A percentile compares a stretch with the other conserved stretches of the same genome.
These are phyloP conservation scores for Thamnophis sirtalis DNA, from an alignment of 2,113 vertebrate species.

Conservation along the genomic window DNA sequence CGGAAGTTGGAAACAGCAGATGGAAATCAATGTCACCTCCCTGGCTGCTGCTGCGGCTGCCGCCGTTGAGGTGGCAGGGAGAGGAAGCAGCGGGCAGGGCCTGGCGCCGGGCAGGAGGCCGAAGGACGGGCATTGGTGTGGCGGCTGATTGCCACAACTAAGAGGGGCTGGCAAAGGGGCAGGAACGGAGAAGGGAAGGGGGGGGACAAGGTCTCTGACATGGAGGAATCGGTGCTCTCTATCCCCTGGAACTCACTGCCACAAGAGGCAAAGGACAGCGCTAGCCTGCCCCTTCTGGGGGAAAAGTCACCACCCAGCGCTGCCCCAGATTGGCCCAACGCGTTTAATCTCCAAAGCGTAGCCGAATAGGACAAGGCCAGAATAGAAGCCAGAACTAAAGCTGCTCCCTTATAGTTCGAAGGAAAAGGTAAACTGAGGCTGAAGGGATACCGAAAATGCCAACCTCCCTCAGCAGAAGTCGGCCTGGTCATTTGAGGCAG, in stretches of 20 bases:
- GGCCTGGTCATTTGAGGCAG: neutral
- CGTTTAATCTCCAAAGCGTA: neutral
- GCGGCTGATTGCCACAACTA: neutral
- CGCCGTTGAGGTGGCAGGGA: neutral
- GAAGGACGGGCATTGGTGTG: neutral
- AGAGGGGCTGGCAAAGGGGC: neutral
- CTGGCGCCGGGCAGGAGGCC: neutral
- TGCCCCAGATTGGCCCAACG: neutral
- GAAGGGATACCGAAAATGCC: neutral
- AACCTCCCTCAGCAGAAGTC: neutral
- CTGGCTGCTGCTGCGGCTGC: neutral
- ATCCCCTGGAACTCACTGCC: neutral
- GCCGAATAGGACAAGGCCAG: too few species aligned
- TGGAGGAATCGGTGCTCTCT: neutral
- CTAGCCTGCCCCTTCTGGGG: neutral
- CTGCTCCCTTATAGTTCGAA: neutral
- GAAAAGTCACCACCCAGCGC: neutral
- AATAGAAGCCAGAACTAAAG: neutral
- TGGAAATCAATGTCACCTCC: slow-evolving; percentile 35
- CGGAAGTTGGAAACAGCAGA: slow-evolving; percentile 46
- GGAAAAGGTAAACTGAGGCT: neutral
- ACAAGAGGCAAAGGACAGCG: neutral
- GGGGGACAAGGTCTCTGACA: neutral
- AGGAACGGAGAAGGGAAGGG: neutral
- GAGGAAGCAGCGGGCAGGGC: neutral